Base-by-base conservation (phyloP, 2,113 vertebrate species). In the Rostratula benghalensis region DNA sequence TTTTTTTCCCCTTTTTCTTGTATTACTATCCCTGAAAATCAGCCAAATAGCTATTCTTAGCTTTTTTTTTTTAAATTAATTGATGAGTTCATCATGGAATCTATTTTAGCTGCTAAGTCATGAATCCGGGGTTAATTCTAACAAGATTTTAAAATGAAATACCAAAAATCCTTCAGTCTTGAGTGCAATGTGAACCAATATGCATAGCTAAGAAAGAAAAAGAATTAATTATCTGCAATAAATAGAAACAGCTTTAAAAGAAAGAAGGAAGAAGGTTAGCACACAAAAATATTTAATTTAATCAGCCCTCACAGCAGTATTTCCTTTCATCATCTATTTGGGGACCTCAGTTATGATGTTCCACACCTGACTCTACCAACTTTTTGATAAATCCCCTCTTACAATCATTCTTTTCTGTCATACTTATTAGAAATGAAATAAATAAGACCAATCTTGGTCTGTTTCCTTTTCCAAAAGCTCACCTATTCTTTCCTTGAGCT, bases 121-220 rank as follows among this genome's bases (percentile, higher is more conserved):
- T 68, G 63, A 90, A 86, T 65, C 50, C 39, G 25, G 18, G 54
- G 63, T 92, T 88, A 96, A 89, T 77, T 95, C 64, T 80, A 83
- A 91, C 25, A 70, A 59, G 59, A 70, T 64, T 93, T 92, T 80
- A 70, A 83, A 89, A 41, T 13, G 19, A 77, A 77, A 56, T 65
- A 83, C 2, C 9, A 30, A 81, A 94, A 27, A 2, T 0, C 24
- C 30, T 74, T 86, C 90, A 64, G 43, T 78, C 43, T 56, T 81
- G 70, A 41, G 4, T 4, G 21, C 35, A 63, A 10, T 31, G 11
- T 24, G 11, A 90, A 43, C 33, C 45, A 84, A 51, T 3, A 10
- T 11, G 31, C 17, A 31, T 7, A 65, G 31, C 20, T 78, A 78
- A 78, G 79, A 78, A 63, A 45, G 27, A 71, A 89, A 93, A 89